Conservation (phyloP, 2,797 vertebrate species). For the Hipposideros larvatus region DNA sequence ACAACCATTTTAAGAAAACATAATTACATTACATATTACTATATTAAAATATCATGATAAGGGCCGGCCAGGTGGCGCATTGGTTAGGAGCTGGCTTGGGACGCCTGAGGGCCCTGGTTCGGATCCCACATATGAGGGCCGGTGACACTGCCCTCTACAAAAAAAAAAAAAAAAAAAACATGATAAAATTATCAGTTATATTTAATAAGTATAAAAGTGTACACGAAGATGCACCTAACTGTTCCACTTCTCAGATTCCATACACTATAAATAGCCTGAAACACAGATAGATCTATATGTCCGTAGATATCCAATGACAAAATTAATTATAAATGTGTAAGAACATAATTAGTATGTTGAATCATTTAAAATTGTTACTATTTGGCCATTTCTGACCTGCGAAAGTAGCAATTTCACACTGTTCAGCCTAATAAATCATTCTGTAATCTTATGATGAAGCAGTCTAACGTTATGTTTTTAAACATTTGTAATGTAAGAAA, state of each 20-base stretch:
- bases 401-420: neutral
- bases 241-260: neutral
- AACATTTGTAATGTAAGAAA: neutral
- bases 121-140: no score
- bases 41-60: neutral
- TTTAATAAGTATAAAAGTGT: neutral
- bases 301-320: neutral
- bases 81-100: no score
- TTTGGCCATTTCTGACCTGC: neutral
- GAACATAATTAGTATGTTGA: neutral
- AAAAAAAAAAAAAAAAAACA: neutral
- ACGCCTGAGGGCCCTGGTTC: no score
- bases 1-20: neutral
- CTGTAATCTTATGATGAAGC: neutral
- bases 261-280: neutral
- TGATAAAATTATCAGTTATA: neutral
- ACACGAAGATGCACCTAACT: neutral
- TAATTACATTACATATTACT: neutral
- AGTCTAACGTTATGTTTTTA: neutral
- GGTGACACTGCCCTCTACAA: no score
- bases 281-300: neutral
- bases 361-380: neutral
- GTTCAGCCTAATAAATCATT: neutral
- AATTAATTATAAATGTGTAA: neutral
- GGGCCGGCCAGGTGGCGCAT: no score